phyloP scores from a whole-genome alignment of 2,888 invertebrate genomes.

The Nemotelus pantherinus region DNA sequence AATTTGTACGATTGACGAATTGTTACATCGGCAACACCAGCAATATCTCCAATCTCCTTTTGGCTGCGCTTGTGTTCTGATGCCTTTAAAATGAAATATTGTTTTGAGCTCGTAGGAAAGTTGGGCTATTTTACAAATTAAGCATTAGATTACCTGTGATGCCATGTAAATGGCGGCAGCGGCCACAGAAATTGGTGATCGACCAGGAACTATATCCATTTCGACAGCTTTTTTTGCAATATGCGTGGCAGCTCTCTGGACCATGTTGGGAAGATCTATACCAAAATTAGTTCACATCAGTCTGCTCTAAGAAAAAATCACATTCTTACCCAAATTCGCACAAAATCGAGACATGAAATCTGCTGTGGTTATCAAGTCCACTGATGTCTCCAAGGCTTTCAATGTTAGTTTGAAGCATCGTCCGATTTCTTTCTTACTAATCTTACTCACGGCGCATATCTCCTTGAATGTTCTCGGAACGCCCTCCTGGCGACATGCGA shows the following conservation, averaged over 20 bases:
- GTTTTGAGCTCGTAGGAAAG: background rate
- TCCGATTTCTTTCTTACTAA: constrained; percentile 99
- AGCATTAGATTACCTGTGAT: constrained; percentile 75
- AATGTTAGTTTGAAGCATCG: constrained; percentile 96
- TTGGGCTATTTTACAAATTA: background rate
- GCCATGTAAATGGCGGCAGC: constrained; percentile 99
- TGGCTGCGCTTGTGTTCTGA: constrained; percentile 95
- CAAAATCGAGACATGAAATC: constrained; percentile 99
- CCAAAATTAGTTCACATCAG: background rate
- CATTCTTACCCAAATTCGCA: constrained; percentile 80
- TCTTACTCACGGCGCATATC: constrained; percentile 98
- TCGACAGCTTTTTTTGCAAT: constrained; percentile 97
- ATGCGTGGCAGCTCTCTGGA: constrained; percentile 93
- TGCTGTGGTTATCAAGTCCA: constrained; percentile 96
- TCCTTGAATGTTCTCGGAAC: constrained; percentile 99
- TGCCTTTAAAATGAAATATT: constrained; percentile 68
- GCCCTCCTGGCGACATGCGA: constrained; percentile 98
- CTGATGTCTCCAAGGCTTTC: constrained; percentile 95
- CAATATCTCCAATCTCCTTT: constrained; percentile 98
- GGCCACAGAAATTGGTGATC: constrained; percentile 98
- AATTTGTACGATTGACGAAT: constrained; percentile 97
- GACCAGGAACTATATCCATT: constrained; percentile 95
- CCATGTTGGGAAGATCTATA: constrained; percentile 78
- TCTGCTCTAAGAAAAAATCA: background rate
- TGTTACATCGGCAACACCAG: constrained; percentile 98